These are phyloP conservation scores for Leucania comma DNA, from an alignment of 2,888 invertebrate species.

Conservation along the genomic window DNA sequence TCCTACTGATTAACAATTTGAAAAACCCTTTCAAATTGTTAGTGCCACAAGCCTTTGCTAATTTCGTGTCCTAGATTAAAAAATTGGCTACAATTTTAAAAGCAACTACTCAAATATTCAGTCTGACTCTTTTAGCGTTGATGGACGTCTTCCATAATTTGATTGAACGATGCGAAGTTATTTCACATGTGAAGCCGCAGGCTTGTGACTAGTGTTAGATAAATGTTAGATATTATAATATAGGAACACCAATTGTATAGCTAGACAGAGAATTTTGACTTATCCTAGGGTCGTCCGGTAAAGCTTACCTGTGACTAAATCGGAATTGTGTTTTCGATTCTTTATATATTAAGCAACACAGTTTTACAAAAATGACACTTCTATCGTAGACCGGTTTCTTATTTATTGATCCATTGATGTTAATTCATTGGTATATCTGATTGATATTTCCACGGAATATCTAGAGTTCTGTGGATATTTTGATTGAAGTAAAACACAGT, in stretches of 20 bases:
- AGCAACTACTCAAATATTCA: slow-evolving; percentile 15
- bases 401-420: no score
- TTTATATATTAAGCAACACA: not conserved
- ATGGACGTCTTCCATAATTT: slow-evolving; percentile 17
- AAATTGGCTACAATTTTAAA: slow-evolving; percentile 7
- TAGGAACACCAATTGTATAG: not conserved
- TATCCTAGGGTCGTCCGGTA: not conserved
- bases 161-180: no score
- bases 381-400: no score
- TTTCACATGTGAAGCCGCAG: no score
- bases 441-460: no score
- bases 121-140: slow-evolving; percentile 19
- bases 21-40: not conserved
- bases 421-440: no score
- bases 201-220: no score
- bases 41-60: slow-evolving; percentile 1
- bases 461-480: not conserved
- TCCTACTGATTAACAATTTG: not conserved
- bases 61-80: not conserved
- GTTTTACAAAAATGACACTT: no score
- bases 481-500: not conserved
- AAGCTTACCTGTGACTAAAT: slow-evolving; percentile 15
- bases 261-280: no score
- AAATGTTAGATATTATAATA: no score
- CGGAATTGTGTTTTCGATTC: not conserved